Evolutionary conservation across 2,797 vertebrate genomes (phyloP).

Genomic region (Staurois parvus): DNA sequence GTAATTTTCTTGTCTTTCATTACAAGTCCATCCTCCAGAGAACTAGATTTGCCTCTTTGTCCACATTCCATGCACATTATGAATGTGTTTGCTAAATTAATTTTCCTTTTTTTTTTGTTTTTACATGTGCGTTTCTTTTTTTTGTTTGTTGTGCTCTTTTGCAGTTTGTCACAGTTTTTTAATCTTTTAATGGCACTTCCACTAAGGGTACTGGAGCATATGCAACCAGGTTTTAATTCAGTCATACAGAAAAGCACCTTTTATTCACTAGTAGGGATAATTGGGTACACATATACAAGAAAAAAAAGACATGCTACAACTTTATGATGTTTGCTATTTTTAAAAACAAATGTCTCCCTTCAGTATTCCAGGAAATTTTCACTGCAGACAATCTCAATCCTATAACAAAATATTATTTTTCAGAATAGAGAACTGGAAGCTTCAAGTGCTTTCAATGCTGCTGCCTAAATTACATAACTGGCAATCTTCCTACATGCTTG

Average conservation of each 20-base stretch:
- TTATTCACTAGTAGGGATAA: constrained; percentile 6
- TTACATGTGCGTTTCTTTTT: background rate
- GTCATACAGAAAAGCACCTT: constrained; percentile 35
- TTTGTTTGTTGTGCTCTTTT: constrained; percentile 43
- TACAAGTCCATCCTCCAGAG: too few relatives aligned
- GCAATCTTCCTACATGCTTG: background rate
- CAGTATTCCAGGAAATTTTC: background rate
- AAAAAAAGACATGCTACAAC: background rate
- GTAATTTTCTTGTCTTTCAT: background rate
- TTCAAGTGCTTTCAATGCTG: background rate
- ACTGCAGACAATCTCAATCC: background rate
- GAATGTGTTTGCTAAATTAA: background rate
- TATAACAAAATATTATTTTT: constrained; percentile 6
- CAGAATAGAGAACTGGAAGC: background rate
- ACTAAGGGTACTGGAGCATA: background rate
- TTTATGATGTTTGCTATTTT: background rate
- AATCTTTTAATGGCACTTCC: constrained; percentile 53
- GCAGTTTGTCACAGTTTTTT: constrained; percentile 50
- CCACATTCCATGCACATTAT: constrained; percentile 10
- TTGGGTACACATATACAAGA: background rate
- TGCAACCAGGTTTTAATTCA: background rate
- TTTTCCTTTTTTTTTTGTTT: background rate
- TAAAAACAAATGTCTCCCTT: background rate
- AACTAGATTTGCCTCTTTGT: too few relatives aligned
- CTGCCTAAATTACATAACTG: background rate